Conservation (phyloP, 2,888 invertebrate species). For the Rugalucina vietnamica region DNA sequence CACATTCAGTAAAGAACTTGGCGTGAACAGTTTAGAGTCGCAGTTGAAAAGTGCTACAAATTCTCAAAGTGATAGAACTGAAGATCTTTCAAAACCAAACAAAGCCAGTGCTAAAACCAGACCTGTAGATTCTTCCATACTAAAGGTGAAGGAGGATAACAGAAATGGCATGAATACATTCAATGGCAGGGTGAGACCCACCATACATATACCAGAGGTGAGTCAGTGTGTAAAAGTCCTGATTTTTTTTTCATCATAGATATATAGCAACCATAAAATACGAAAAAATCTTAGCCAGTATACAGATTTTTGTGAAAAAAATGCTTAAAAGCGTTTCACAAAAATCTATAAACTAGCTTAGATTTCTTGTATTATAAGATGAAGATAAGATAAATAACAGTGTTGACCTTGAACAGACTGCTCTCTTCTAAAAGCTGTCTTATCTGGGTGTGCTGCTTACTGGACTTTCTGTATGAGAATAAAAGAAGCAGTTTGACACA, state of each 20-base stretch:
- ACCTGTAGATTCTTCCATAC: constrained; percentile 28
- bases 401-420: too few relatives aligned
- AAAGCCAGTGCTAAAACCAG: constrained; percentile 18
- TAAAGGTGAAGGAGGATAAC: constrained; percentile 45
- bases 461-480: too few relatives aligned
- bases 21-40: background rate
- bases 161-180: constrained; percentile 38
- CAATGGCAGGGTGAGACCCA: constrained; percentile 27
- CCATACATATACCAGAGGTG: constrained; percentile 41
- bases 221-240: background rate
- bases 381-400: too few relatives aligned
- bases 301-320: too few relatives aligned
- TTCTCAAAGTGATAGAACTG: background rate
- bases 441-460: too few relatives aligned
- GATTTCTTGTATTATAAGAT: too few relatives aligned
- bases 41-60: constrained; percentile 33
- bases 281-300: background rate
- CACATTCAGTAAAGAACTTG: constrained; percentile 39
- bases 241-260: background rate
- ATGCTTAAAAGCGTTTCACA: too few relatives aligned
- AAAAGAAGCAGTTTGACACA: too few relatives aligned
- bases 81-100: background rate
- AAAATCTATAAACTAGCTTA: too few relatives aligned
- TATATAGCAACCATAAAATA: background rate
- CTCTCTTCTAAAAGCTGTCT: too few relatives aligned